Evolutionary conservation across 2,113 vertebrate genomes (phyloP), one percentile per base, ranked within the genome.

Genomic region (Orthonyx spaldingii): DNA sequence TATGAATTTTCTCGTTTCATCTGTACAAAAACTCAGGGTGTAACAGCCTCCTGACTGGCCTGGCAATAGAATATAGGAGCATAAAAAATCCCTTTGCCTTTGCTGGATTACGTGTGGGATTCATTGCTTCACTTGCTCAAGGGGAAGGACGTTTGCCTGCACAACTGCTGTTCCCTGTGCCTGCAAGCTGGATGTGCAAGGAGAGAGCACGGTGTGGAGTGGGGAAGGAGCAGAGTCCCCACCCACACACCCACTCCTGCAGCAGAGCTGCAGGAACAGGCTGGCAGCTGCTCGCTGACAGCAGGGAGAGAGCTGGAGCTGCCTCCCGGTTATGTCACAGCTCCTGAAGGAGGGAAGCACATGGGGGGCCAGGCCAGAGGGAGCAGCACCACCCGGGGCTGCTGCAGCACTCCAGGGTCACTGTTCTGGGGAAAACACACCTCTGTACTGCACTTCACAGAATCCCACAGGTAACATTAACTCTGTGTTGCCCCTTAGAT

Each of bases 41-140:
- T 33, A 50, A 50, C 44, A 47, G 44, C 72, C 44, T 64, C 68
- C 68, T 81, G 76, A 11, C 33, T 49, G 32, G 12, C 12, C 56
- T 84, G 52, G 27, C 39, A 66, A 8, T 15, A 8, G 19, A 72
- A n/a, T 46, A 15, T 3, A 32, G 37, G 44, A 91, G 37, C 37
- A 63, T 30, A 39, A 75, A 60, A 18, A 10, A 56, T 26, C 9
- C 30, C 50, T 52, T 27, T 83, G 22, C 28, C 30, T 69, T 61
- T 9, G 3, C 50, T 68, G 33, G 26, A 5, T 39, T 46, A 59
- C 16, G 21, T 57, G 32, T 21, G 33, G 16, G 12, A 21, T 32
- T 39, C 0, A 0, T 20, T 46, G 23, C 35, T 57, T 69, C 24
- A 6, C 19, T 53, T 55, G 20, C 9, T 52, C 30, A 1, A 1